These are phyloP conservation scores for Ectropis grisescens DNA, from an alignment of 1,140 invertebrate genomes.

Conservation along the genomic window DNA sequence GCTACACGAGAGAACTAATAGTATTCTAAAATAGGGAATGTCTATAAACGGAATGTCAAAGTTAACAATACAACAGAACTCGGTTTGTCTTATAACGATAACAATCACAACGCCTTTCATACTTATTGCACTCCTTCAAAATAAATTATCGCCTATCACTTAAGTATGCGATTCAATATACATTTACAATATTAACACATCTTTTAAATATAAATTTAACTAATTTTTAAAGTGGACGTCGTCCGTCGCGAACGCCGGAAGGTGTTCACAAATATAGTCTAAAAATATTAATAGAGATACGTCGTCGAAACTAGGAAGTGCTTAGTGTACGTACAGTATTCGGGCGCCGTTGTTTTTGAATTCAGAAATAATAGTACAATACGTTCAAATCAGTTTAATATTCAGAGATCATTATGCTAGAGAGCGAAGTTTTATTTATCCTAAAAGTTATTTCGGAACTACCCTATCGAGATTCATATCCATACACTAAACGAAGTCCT, in stretches of 20 bases:
- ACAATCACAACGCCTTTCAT: constrained; percentile 61
- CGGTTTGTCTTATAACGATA: constrained; percentile 36
- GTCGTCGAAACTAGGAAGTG: too few relatives aligned
- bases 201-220: constrained; percentile 66
- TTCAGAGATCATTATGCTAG: too few relatives aligned
- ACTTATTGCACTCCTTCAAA: constrained; percentile 65
- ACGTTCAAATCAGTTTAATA: too few relatives aligned
- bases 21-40: constrained; percentile 40
- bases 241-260: constrained; percentile 21
- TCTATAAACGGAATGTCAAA: constrained; percentile 44
- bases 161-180: constrained; percentile 54
- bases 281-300: constrained; percentile 1
- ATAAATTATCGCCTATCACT: constrained; percentile 58
- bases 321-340: too few relatives aligned
- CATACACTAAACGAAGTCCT: too few relatives aligned
- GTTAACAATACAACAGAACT: constrained; percentile 44
- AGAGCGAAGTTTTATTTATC: too few relatives aligned
- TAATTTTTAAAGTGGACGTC: constrained; percentile 51
- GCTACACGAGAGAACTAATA: constrained; percentile 16
- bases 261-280: constrained; percentile 19
- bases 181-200: constrained; percentile 69
- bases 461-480: too few relatives aligned
- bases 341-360: too few relatives aligned
- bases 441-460: too few relatives aligned
- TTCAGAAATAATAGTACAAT: too few relatives aligned